phyloP scores from a whole-genome alignment of 2,888 invertebrate species.

The Amorpha juglandis region DNA sequence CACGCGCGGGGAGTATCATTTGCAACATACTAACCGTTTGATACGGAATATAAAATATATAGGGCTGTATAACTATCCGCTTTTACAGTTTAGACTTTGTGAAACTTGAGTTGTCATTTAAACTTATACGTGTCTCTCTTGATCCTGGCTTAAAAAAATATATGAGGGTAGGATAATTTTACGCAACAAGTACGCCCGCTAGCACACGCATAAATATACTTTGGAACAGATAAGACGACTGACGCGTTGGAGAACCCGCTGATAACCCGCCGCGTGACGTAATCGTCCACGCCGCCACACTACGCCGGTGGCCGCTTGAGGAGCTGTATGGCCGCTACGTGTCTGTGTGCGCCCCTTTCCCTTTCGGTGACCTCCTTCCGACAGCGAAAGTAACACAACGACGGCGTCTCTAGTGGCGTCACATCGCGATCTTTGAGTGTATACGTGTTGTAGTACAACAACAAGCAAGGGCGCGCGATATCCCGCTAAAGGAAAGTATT shows the following conservation, averaged over 20 bases:
- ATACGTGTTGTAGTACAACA: slow-evolving; percentile 24
- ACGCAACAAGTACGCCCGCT: neutral
- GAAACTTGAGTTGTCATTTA: too few relatives aligned
- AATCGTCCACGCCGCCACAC: neutral
- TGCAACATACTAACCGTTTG: too few relatives aligned
- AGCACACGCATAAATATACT: slow-evolving; percentile 3
- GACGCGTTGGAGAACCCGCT: slow-evolving; percentile 15
- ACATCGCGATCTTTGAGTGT: slow-evolving; percentile 6
- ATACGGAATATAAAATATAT: too few relatives aligned
- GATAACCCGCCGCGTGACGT: slow-evolving; percentile 10
- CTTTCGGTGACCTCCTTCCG: slow-evolving; percentile 57
- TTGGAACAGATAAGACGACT: neutral
- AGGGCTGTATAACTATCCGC: too few relatives aligned
- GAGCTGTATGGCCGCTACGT: slow-evolving; percentile 14
- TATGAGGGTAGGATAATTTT: too few relatives aligned
- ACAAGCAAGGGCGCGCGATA: neutral
- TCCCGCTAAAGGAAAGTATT: neutral
- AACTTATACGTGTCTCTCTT: too few relatives aligned
- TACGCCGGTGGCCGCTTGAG: neutral
- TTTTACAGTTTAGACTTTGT: too few relatives aligned
- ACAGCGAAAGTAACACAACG: slow-evolving; percentile 53
- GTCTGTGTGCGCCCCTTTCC: slow-evolving; percentile 49
- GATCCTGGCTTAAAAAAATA: too few relatives aligned
- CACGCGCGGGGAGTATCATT: too few relatives aligned
- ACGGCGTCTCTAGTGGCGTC: slow-evolving; percentile 34